These are phyloP conservation scores for Cephus sareptanus DNA, from an alignment of 2,888 invertebrate species.

Conservation along the genomic window DNA sequence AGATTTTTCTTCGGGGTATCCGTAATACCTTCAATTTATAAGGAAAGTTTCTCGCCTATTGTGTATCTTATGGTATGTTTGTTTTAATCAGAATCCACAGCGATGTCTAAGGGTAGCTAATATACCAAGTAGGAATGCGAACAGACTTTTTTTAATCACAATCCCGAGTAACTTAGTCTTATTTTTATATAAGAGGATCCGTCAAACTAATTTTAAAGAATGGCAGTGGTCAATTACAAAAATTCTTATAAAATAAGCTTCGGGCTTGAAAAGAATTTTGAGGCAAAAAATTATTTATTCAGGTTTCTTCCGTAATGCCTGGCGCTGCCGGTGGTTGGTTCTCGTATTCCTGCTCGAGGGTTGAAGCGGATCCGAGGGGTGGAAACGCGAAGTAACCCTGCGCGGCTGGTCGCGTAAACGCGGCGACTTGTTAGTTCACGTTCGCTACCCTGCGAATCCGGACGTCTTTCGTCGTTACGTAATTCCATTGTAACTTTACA, in stretches of 20 bases:
- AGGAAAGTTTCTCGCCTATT: not conserved
- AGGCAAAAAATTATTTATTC: not conserved
- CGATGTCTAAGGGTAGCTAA: not conserved
- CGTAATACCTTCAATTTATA: not conserved
- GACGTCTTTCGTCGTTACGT: not conserved
- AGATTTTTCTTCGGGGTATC: not conserved
- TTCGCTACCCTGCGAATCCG: not conserved
- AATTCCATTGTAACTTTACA: not conserved
- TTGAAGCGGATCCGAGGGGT: not conserved
- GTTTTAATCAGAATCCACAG: not conserved
- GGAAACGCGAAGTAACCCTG: not conserved
- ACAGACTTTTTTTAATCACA: not conserved
- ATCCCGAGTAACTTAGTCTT: not conserved
- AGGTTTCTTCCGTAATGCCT: not conserved
- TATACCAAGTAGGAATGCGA: not conserved
- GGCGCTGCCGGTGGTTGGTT: not conserved
- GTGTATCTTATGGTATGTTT: not conserved
- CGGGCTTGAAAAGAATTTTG: not conserved
- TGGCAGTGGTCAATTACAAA: not conserved
- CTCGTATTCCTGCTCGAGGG: not conserved
- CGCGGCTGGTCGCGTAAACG: constrained; percentile 1
- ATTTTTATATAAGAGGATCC: not conserved
- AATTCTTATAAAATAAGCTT: not conserved
- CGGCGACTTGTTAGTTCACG: constrained; percentile 2
- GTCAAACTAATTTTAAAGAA: not conserved